Percentiles rank a stretch among this genome's conserved stretches.
These are phyloP conservation scores for Papilio protenor DNA, from an alignment of 2,888 invertebrate species.

Conservation along the genomic window DNA sequence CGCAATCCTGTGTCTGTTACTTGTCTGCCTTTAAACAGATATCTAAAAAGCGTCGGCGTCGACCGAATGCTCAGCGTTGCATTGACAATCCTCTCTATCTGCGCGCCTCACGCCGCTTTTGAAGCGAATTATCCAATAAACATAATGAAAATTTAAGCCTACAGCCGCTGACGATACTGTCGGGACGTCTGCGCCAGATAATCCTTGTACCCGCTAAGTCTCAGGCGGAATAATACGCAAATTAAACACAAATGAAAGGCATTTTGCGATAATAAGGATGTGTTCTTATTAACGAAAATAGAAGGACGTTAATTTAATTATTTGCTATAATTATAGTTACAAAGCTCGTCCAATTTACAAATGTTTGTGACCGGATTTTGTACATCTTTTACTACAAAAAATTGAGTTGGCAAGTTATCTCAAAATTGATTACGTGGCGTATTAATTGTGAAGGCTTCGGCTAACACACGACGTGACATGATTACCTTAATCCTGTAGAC, in stretches of 20 bases:
- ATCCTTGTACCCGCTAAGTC: slow-evolving; percentile 67
- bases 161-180: slow-evolving; percentile 70
- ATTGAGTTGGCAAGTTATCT: slow-evolving; percentile 40
- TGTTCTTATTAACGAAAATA: slow-evolving; percentile 19
- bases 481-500: slow-evolving; percentile 77
- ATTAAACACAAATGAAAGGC: slow-evolving; percentile 54
- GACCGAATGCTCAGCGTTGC: slow-evolving; percentile 78
- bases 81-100: slow-evolving; percentile 81
- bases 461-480: slow-evolving; percentile 79
- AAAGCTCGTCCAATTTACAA: not conserved
- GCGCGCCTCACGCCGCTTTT: slow-evolving; percentile 70
- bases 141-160: slow-evolving; percentile 84
- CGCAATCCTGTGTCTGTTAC: slow-evolving; percentile 46
- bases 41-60: slow-evolving; percentile 50
- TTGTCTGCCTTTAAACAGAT: slow-evolving; percentile 53
- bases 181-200: slow-evolving; percentile 77
- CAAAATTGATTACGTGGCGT: slow-evolving; percentile 72
- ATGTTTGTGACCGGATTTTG: not conserved
- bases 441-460: slow-evolving; percentile 73
- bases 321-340: not conserved
- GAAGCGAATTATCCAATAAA: slow-evolving; percentile 83
- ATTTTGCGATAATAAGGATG: slow-evolving; percentile 38
- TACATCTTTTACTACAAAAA: not conserved
- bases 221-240: slow-evolving; percentile 67
- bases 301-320: slow-evolving; percentile 12